These are phyloP conservation scores for Eudasyphora cyanicolor DNA, from an alignment of 2,888 invertebrate genomes.

Conservation along the genomic window DNA sequence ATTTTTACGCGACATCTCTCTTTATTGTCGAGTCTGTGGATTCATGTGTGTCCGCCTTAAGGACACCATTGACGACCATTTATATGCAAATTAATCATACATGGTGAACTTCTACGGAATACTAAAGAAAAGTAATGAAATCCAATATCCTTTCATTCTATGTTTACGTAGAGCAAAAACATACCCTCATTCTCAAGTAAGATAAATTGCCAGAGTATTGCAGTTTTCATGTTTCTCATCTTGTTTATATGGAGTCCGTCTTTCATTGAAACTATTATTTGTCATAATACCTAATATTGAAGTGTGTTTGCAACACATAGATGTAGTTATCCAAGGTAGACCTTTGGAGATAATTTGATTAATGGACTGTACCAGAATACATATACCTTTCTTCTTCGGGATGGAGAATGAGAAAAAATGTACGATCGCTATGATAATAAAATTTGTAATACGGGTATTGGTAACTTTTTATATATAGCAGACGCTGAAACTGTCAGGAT, in stretches of 20 bases:
- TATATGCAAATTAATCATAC: slow-evolving; percentile 32
- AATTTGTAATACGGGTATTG: too few species aligned
- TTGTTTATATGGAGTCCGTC: background rate
- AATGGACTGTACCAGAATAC: background rate
- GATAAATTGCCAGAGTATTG: background rate
- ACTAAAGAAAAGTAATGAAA: background rate
- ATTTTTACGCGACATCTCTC: background rate
- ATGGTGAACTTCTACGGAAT: background rate
- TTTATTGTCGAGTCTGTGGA: background rate
- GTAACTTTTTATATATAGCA: too few species aligned
- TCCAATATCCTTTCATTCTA: background rate
- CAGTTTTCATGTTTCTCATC: background rate
- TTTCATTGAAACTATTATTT: background rate
- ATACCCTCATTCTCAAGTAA: background rate
- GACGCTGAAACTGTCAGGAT: too few species aligned
- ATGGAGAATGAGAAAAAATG: too few species aligned
- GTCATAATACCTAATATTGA: background rate
- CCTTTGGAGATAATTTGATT: too few species aligned
- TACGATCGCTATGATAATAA: too few species aligned
- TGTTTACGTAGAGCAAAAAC: too few species aligned
- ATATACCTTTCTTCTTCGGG: too few species aligned
- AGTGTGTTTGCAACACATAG: background rate
- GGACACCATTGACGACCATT: background rate
- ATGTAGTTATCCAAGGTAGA: too few species aligned
- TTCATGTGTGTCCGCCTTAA: background rate